Evolutionary conservation across 2,113 vertebrate species (phyloP).

Genomic region (Promerops cafer): DNA sequence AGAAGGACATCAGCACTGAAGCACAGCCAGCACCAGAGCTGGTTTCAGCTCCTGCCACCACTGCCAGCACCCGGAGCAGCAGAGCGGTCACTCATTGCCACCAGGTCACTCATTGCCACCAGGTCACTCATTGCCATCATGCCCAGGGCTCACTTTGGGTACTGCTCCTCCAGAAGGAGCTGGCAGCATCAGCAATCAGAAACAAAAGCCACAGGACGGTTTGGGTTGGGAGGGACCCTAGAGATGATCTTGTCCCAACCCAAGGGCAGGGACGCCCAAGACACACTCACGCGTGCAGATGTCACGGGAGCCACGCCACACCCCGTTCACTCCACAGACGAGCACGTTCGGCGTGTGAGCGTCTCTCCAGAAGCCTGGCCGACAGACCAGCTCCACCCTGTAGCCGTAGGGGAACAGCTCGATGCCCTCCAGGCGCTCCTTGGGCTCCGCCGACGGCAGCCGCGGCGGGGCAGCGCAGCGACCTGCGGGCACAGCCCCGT

Average conservation of each 20-base stretch:
- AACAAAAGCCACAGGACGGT: not conserved
- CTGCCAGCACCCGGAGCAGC: not conserved
- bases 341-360: fast-evolving
- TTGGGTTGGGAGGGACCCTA: not conserved
- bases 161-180: not conserved
- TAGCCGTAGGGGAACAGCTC: fast-evolving
- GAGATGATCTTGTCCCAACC: fast-evolving
- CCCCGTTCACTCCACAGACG: fast-evolving
- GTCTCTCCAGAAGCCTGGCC: not conserved
- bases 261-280: not conserved
- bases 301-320: fast-evolving
- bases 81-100: not conserved
- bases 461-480: fast-evolving
- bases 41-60: not conserved
- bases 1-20: not conserved
- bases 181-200: not conserved
- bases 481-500: not conserved
- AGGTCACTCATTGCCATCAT: fast-evolving
- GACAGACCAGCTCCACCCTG: not conserved
- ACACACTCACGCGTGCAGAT: not conserved
- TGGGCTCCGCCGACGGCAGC: not conserved
- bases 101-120: not conserved
- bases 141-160: fast-evolving
- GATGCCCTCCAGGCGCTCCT: fast-evolving
- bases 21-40: not conserved